Conservation (phyloP, 1,140 invertebrate species). For the Drosophila orena region DNA sequence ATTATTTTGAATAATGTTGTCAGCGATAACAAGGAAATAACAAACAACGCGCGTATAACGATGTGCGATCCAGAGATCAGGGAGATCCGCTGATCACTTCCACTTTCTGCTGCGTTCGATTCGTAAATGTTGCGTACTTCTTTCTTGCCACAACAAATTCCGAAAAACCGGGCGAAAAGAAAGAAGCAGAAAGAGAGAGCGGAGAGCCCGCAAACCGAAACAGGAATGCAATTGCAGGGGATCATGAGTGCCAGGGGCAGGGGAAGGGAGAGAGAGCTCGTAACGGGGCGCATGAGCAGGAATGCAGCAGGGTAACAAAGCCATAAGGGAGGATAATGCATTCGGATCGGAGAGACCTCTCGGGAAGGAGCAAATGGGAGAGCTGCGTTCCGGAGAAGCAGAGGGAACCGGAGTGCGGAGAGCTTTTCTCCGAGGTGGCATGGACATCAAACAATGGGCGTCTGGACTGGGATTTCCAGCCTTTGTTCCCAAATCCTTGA, state of each 20-base stretch:
- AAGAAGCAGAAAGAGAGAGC: slow-evolving; percentile 50
- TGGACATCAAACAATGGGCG: slow-evolving; percentile 32
- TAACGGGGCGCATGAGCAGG: slow-evolving; percentile 19
- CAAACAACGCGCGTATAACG: slow-evolving; percentile 37
- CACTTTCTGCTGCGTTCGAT: slow-evolving; percentile 79
- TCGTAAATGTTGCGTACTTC: slow-evolving; percentile 81
- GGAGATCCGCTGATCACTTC: slow-evolving; percentile 66
- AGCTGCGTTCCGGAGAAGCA: too few relatives aligned
- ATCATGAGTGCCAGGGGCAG: slow-evolving; percentile 12
- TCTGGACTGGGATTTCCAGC: slow-evolving; percentile 34
- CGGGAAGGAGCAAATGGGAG: not conserved
- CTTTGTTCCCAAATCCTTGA: slow-evolving; percentile 49
- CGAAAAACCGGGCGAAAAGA: slow-evolving; percentile 39
- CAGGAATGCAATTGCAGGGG: slow-evolving; percentile 77
- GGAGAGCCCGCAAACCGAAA: slow-evolving; percentile 31
- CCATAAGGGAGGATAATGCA: slow-evolving; percentile 44
- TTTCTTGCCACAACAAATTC: slow-evolving; percentile 43
- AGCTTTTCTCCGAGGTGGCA: slow-evolving; percentile 35
- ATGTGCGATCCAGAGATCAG: slow-evolving; percentile 36
- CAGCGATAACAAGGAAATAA: slow-evolving; percentile 46
- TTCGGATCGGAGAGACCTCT: slow-evolving; percentile 2
- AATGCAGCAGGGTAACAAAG: slow-evolving; percentile 32
- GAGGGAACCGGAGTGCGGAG: not conserved
- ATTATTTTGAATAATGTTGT: slow-evolving; percentile 21
- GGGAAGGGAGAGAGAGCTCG: slow-evolving; percentile 24